phyloP scores from a whole-genome alignment of 35 echinoderm and acorn worm genomes.

The Stichopus chloronotus region DNA sequence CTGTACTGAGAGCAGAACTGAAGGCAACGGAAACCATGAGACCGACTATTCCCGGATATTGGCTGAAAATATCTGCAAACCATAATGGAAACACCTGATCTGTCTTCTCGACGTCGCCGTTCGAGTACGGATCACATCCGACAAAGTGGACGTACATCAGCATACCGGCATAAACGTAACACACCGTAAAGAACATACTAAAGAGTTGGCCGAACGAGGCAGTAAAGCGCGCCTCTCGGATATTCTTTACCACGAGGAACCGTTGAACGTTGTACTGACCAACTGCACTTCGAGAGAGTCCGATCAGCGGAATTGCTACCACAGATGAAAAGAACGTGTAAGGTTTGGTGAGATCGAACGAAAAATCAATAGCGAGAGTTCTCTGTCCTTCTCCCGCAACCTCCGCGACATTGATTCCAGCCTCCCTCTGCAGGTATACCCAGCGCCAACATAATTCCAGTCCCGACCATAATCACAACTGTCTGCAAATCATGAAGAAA shows the following conservation, averaged over 20 bases:
- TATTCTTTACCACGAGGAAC: background rate
- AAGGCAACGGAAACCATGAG: background rate
- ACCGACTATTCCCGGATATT: background rate
- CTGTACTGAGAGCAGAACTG: slow-evolving; percentile 38
- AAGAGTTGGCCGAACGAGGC: background rate
- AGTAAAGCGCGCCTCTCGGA: background rate
- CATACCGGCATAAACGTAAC: background rate
- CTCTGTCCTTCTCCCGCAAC: too few species aligned
- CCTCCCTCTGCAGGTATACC: too few species aligned
- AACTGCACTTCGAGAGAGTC: background rate
- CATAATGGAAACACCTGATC: slow-evolving; percentile 11
- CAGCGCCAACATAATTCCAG: too few species aligned
- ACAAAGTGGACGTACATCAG: background rate
- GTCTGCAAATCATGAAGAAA: background rate
- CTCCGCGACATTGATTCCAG: too few species aligned
- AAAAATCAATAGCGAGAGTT: too few species aligned
- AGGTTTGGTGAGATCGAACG: background rate
- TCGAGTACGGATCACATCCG: background rate
- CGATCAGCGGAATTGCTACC: background rate
- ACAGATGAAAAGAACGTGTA: background rate
- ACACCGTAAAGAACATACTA: background rate
- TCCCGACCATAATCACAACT: too few species aligned
- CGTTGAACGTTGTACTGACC: slow-evolving; percentile 22
- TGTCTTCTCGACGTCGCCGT: background rate
- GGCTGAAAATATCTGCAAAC: background rate